Base-by-base conservation (phyloP, 2,797 vertebrate genomes). In the Melanotaenia boesemani region DNA sequence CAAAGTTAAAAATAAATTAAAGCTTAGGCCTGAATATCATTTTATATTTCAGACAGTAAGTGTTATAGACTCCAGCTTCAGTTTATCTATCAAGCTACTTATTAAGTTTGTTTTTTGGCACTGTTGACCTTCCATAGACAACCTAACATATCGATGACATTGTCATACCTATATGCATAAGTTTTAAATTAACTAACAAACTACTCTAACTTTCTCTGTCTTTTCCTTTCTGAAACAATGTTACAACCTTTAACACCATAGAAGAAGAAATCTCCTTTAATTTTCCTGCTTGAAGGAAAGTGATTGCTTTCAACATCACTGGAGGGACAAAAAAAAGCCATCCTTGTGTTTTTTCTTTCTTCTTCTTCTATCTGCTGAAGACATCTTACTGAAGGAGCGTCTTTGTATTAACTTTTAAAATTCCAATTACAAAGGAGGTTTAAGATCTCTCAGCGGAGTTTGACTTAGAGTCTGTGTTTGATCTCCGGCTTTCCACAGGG, bases 361-460 rank as follows among this genome's bases (percentile, higher is more conserved):
- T 93, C 85, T 60, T 91, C 90, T 94, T 93, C 88, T 68, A 86
- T 93, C 94, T 90, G 91, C 95, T 95, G 89, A 92, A 86, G 91
- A 95, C 94, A 95, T 96, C 95, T 93, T 91, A 95, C 88, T 94
- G 94, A 94, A 95, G 91, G 87, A 92, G 85, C 77, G 79, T 94
- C 94, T 96, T 96, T 96, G 95, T 96, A 93, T 96, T 95, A 95
- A 96, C 93, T 96, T 96, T 96, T 88, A 76, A 93, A 97, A 96
- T 96, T 96, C 95, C 95, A 96, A 96, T 96, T 95, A 97, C 96
- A 96, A 97, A 96, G 95, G 91, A 92, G 95, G 92, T 95, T 96
- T 96, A 95, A 95, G 93, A 95, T 96, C 95, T 95, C 95, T 95
- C 95, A 89, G 95, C 75, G 94, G 95, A 96, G 93, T 95, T 96